Evolutionary conservation across 2,113 vertebrate species (phyloP).

Genomic region (Rhinichthys klamathensis): DNA sequence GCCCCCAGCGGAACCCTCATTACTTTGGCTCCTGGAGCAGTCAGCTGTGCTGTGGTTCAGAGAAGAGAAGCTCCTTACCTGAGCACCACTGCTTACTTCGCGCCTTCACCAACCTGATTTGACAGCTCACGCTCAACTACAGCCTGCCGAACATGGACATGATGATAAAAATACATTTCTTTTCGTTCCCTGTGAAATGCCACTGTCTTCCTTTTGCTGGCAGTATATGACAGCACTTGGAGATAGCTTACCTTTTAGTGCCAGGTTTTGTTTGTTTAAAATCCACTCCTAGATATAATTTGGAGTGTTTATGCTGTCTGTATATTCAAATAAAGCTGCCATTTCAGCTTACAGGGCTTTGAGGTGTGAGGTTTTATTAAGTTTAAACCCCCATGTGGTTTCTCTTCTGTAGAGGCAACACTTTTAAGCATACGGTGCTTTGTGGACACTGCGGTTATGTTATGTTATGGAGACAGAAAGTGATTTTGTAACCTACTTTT

Average conservation of each 20-base stretch:
- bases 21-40: constrained; percentile 70
- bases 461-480: neutral
- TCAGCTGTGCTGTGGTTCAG: constrained; percentile 58
- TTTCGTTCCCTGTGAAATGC: neutral
- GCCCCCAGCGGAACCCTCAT: constrained; percentile 76
- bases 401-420: constrained; percentile 10
- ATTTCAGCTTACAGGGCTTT: neutral
- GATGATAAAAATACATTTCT: neutral
- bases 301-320: neutral
- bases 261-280: neutral
- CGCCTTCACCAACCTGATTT: constrained; percentile 19
- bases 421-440: neutral
- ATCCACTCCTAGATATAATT: neutral
- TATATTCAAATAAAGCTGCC: constrained; percentile 18
- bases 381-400: constrained; percentile 3
- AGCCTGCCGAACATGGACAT: neutral
- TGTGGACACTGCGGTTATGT: neutral
- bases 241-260: neutral
- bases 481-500: neutral
- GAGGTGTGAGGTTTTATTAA: constrained; percentile 12
- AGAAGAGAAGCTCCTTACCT: constrained; percentile 63
- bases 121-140: constrained; percentile 33
- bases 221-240: neutral
- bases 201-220: neutral
- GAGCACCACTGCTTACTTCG: constrained; percentile 50